Conservation (phyloP, 2,888 invertebrate species). For the Prenolepis imparis region DNA sequence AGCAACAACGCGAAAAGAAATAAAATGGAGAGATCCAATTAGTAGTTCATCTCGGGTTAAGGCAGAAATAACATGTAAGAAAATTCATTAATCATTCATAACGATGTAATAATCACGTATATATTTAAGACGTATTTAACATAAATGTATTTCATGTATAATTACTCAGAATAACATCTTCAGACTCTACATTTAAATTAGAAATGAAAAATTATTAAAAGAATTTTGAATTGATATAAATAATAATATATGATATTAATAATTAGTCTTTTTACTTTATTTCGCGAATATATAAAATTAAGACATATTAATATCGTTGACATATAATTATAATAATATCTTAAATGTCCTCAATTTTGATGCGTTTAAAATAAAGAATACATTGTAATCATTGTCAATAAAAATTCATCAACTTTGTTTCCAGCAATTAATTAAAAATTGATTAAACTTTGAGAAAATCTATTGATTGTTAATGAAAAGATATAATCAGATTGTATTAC, state of each 20-base stretch:
- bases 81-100: conserved; percentile 45
- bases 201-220: neutral
- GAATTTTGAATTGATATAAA: neutral
- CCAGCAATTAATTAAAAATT: conserved; percentile 5
- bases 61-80: conserved; percentile 21
- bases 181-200: neutral
- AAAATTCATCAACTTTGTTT: conserved; percentile 19
- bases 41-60: conserved; percentile 32
- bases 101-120: conserved; percentile 19
- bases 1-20: neutral
- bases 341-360: neutral
- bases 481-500: conserved; percentile 19
- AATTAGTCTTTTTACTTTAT: neutral
- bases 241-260: conserved; percentile 6
- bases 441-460: conserved; percentile 1
- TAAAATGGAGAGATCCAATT: conserved; percentile 14
- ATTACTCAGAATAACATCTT: neutral
- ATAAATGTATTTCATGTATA: conserved; percentile 15
- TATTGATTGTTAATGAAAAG: neutral
- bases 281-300: neutral
- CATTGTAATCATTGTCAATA: neutral
- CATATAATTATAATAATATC: neutral
- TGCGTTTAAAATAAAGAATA: neutral
- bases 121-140: conserved; percentile 24
- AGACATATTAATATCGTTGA: conserved; percentile 12